Evolutionary conservation across 2,113 vertebrate species (phyloP), one percentile per base, ranked within the genome.

Genomic region (Mixornis gularis): DNA sequence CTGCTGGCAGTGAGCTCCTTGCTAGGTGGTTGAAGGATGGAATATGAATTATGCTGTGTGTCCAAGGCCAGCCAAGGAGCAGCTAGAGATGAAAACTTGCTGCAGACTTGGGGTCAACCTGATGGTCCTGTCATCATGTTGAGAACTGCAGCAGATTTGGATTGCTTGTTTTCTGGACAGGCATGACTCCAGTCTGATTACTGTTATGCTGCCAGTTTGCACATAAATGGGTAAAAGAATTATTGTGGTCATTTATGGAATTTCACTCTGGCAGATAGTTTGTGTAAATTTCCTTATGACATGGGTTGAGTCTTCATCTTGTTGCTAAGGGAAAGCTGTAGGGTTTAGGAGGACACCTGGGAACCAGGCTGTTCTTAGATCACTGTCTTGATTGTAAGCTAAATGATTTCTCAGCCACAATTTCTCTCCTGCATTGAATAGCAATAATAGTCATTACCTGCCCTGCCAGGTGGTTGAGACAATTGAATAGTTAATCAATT

Each of bases 381-480:
- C 38, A 0, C 62, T 52, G 24, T 63, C 62, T 53, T 65, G 60
- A 74, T 90, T 76, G 64, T 65, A 38, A 26, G 55, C 49, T 60
- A 51, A 63, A 43, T 58, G 43, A 74, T 64, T 58, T 52, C 40
- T 76, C 49, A 89, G 38, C 6, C 74, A 55, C 53, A 77, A 32
- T 78, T 88, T 85, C 43, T 32, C 41, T 82, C 82, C 53, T 93
- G 62, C 71, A 76, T 26, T 63, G 78, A 95, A 85, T 21, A 87
- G 48, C 38, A 77, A 65, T 77, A 91, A 91, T 36, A 70, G 41
- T 63, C 3, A 4, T 87, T 93, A 87, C 63, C 29, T 92, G 69
- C 56, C n/a, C 46, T 93, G 79, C 73, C 55, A 41, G 69, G 51
- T 58, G 90, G 83, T 77, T 89, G 78, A 90, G 89, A 95, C 91